Evolutionary conservation across 2,113 vertebrate genomes (phyloP), one percentile per base, ranked within the genome.

Genomic region (Laticauda colubrina): DNA sequence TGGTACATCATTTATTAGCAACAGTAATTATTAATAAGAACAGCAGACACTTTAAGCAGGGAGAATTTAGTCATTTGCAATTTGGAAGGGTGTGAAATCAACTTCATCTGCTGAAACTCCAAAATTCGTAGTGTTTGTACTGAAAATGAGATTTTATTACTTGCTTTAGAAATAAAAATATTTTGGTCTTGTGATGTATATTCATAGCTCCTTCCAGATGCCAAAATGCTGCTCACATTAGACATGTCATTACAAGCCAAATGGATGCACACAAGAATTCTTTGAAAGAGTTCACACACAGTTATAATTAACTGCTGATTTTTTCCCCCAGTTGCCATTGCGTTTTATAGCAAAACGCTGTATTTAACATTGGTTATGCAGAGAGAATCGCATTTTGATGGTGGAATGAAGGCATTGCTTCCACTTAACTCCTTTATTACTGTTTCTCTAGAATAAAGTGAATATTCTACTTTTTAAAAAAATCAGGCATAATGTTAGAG

Each of bases 121-220:
- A 4, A 9, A 85, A 75, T 18, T 59, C 11, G 4, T 61, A 24
- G 10, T 61, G 90, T 91, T 91, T 57, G 55, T n/a, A 34, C 8
- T 59, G 90, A 91, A 91, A 91, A 91, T 91, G 90, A 91, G 81
- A 91, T 87, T 86, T 86, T 29, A 85, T 91, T 59, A 59, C 81
- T 59, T 91, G 90, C 81, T 48, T 48, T 59, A 59, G 81, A 91
- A 91, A 91, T 86, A 86, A 61, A 59, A 91, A 64, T 87, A 91
- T 87, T 91, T 87, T 87, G 81, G 39, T 87, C 43, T 87, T 59
- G 55, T 48, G 90, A 48, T 86, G 86, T 81, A 81, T 26, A 86
- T 87, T n/a, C 90, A 87, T 21, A 91, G 75, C n/a, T 91, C 53
- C 23, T 86, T 91, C 18, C 3, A 91, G 29, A 87, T 87, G 55